These are phyloP conservation scores for Polylopha cassiicola DNA, from an alignment of 2,888 invertebrate genomes.

Conservation along the genomic window DNA sequence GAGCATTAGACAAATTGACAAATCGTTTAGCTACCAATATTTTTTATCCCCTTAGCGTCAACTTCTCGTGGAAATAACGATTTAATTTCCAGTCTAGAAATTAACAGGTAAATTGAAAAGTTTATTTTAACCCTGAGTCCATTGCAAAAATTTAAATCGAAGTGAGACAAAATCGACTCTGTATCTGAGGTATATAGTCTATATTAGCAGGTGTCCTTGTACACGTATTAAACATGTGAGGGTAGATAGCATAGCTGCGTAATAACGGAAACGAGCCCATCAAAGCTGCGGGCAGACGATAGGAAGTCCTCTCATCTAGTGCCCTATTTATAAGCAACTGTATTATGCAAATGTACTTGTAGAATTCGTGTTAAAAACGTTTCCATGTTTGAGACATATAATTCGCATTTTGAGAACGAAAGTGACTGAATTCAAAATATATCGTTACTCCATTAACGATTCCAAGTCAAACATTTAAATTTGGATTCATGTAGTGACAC, in stretches of 20 bases:
- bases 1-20: constrained; percentile 27
- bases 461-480: too few relatives aligned
- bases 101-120: constrained; percentile 13
- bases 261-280: constrained; percentile 39
- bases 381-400: neutral
- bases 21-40: constrained; percentile 27
- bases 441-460: too few relatives aligned
- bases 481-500: too few relatives aligned
- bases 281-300: constrained; percentile 43
- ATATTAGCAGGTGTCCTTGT: too few relatives aligned
- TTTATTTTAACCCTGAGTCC: constrained; percentile 11
- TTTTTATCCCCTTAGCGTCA: constrained; percentile 27
- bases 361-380: constrained; percentile 23
- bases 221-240: constrained; percentile 8
- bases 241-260: constrained; percentile 23
- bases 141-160: too few relatives aligned
- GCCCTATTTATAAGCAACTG: constrained; percentile 56
- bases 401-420: too few relatives aligned
- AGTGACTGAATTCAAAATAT: too few relatives aligned
- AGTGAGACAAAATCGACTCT: too few relatives aligned
- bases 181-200: too few relatives aligned
- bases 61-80: constrained; percentile 28
- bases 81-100: constrained; percentile 18
- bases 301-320: constrained; percentile 58
- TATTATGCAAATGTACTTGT: constrained; percentile 28